phyloP scores from a whole-genome alignment of 1,140 invertebrate genomes.

The Drosophila chauvacae region DNA sequence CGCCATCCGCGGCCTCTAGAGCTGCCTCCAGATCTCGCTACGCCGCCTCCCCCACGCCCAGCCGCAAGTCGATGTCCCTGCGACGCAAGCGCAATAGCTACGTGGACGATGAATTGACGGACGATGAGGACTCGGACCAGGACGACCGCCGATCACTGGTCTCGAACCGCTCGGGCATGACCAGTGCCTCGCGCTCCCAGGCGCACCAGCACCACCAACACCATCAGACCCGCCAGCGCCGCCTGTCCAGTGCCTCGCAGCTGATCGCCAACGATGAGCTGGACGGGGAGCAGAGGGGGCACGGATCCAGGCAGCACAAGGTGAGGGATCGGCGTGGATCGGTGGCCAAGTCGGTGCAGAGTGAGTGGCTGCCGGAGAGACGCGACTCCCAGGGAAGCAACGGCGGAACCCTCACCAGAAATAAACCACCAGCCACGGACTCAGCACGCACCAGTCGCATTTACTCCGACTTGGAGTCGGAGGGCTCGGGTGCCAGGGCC shows the following conservation, averaged over 20 bases:
- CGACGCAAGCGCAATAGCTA: constrained; percentile 84
- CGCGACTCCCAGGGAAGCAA: constrained; percentile 48
- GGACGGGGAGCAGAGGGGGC: constrained; percentile 48
- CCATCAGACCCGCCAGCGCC: constrained; percentile 59
- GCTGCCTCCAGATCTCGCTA: constrained; percentile 85
- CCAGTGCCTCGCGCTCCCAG: constrained; percentile 63
- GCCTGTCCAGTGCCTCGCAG: constrained; percentile 81
- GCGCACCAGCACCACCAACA: constrained; percentile 52
- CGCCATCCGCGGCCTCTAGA: constrained; percentile 79
- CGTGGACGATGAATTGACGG: constrained; percentile 85
- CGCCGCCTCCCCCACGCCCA: constrained; percentile 88
- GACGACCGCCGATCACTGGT: constrained; percentile 86
- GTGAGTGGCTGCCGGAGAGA: constrained; percentile 72
- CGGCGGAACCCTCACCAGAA: constrained; percentile 53
- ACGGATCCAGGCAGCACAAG: constrained; percentile 45
- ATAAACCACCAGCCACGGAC: constrained; percentile 14
- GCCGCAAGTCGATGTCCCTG: constrained; percentile 87
- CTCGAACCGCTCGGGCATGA: constrained; percentile 77
- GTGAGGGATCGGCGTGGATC: constrained; percentile 68
- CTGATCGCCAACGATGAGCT: constrained; percentile 63
- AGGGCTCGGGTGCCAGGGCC: constrained; percentile 74
- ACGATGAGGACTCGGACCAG: constrained; percentile 86
- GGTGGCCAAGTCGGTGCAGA: constrained; percentile 75
- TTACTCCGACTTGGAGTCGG: constrained; percentile 82
- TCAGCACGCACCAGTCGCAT: constrained; percentile 66